These are phyloP conservation scores for Trachelus tabidus DNA, from an alignment of 2,888 invertebrate genomes.

Conservation along the genomic window DNA sequence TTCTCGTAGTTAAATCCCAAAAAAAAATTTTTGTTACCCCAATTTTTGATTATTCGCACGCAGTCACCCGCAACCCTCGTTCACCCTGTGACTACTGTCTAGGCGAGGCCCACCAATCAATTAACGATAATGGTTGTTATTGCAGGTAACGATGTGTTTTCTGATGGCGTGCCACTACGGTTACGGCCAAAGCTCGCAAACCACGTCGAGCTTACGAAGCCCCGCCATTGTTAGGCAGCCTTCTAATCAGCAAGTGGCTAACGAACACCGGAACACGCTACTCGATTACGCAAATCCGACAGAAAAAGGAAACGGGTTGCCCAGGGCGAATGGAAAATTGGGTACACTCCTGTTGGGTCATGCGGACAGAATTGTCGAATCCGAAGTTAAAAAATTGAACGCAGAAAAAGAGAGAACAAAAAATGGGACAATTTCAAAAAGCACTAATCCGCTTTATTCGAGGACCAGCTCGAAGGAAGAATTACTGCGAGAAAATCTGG, in stretches of 20 bases:
- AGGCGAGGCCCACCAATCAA: conserved; percentile 16
- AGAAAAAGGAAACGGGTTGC: conserved; percentile 11
- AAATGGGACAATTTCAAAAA: no score
- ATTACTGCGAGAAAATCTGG: no score
- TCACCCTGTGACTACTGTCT: background rate
- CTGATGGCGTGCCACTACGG: conserved; percentile 25
- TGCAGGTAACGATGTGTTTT: conserved; percentile 30
- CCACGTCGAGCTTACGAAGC: conserved; percentile 1
- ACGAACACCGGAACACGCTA: conserved; percentile 24
- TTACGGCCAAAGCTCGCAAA: conserved; percentile 14
- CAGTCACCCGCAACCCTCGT: background rate
- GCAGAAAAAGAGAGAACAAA: no score
- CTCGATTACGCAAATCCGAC: conserved; percentile 28
- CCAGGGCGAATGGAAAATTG: no score
- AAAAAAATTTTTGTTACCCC: background rate
- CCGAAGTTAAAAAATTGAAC: no score
- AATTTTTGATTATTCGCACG: background rate
- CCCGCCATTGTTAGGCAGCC: conserved; percentile 25
- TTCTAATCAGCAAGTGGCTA: conserved; percentile 34
- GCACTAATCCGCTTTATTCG: no score
- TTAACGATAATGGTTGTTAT: conserved; percentile 31
- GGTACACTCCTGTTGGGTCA: no score
- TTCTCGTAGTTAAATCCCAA: background rate
- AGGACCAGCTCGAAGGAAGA: no score
- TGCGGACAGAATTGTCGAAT: no score